phyloP scores from a whole-genome alignment of 2,113 vertebrate species.

The Nicator chloris region DNA sequence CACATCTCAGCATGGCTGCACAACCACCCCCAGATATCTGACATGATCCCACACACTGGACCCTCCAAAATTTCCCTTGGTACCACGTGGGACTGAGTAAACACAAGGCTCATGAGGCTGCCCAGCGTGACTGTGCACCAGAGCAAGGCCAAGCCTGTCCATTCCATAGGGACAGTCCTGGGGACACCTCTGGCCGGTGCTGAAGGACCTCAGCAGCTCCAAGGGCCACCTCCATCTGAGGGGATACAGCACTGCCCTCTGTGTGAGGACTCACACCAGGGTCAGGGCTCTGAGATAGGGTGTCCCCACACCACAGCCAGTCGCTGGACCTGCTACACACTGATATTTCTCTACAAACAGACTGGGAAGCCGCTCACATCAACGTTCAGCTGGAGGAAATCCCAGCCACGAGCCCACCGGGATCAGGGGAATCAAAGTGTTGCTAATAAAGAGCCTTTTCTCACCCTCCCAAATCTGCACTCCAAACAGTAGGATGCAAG shows the following conservation, averaged over 20 bases:
- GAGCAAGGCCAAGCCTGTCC: not conserved
- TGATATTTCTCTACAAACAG: not conserved
- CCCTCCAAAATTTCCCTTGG: not conserved
- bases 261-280: not conserved
- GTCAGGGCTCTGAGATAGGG: not conserved
- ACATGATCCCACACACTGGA: fast-evolving
- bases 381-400: not conserved
- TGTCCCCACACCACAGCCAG: not conserved
- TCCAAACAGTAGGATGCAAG: conserved; percentile 22
- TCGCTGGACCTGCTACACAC: not conserved
- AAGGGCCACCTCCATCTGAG: not conserved
- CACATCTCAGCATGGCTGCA: not conserved
- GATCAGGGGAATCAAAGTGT: conserved; percentile 8
- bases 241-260: not conserved
- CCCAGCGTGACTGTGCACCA: not conserved
- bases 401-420: not conserved
- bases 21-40: not conserved
- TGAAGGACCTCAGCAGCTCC: not conserved
- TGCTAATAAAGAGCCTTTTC: conserved; percentile 5
- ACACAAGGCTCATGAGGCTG: not conserved
- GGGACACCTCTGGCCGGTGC: not conserved
- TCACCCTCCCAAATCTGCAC: conserved; percentile 20
- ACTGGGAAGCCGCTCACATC: not conserved
- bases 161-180: not conserved
- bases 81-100: not conserved